Conservation (phyloP, 2,888 invertebrate genomes). For the Caenorhabditis becei region DNA sequence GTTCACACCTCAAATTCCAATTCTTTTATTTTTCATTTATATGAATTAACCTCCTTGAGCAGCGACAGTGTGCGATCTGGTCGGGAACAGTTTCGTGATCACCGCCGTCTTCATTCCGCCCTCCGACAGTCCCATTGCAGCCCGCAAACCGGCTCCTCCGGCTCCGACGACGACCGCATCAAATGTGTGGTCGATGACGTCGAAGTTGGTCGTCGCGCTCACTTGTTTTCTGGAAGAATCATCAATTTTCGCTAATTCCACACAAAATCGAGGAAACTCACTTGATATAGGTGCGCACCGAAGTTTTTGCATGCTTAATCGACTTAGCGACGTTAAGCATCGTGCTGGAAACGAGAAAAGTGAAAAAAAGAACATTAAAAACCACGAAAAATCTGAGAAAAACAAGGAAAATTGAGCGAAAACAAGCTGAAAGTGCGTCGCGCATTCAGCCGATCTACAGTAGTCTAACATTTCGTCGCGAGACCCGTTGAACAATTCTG, state of each 20-base stretch:
- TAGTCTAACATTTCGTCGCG: conserved; percentile 3
- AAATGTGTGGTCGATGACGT: conserved; percentile 94
- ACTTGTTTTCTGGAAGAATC: conserved; percentile 43
- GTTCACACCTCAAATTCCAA: conserved; percentile 87
- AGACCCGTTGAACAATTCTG: conserved; percentile 1
- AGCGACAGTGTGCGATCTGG: conserved; percentile 95
- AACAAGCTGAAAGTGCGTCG: conserved; percentile 13
- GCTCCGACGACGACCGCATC: conserved; percentile 98
- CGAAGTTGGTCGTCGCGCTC: conserved; percentile 85
- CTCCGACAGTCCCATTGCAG: conserved; percentile 96
- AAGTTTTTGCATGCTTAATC: conserved; percentile 32
- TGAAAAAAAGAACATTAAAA: conserved; percentile 5
- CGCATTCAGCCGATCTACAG: conserved; percentile 21
- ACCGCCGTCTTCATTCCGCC: conserved; percentile 98
- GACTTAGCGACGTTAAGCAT: conserved; percentile 57
- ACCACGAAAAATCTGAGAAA: background rate
- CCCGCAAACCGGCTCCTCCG: conserved; percentile 94
- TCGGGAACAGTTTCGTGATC: conserved; percentile 97
- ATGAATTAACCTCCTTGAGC: conserved; percentile 89
- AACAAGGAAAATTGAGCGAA: background rate
- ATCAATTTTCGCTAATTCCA: too few relatives aligned
- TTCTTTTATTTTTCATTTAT: background rate
- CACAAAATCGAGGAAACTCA: background rate
- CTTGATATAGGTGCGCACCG: conserved; percentile 54
- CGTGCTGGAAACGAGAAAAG: conserved; percentile 21